phyloP scores from a whole-genome alignment of 2,888 invertebrate species.

The Pristionchus arcanus region DNA sequence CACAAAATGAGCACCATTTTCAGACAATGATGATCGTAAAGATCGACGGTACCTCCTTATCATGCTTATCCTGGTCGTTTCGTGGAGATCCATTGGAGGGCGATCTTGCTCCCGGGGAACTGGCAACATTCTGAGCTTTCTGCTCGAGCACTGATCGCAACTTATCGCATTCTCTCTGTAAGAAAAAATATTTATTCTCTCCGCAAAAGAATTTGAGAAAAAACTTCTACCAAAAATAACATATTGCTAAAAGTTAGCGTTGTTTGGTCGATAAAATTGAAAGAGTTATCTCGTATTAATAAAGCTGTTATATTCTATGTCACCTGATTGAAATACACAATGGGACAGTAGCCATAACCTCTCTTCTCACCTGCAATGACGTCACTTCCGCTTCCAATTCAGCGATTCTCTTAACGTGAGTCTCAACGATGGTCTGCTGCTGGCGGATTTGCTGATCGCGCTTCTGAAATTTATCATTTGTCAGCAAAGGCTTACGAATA shows the following conservation, averaged over 20 bases:
- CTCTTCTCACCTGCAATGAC: conserved; percentile 70
- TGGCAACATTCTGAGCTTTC: conserved; percentile 79
- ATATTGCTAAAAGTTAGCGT: too few relatives aligned
- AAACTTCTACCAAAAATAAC: background rate
- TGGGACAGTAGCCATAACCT: background rate
- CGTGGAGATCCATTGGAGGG: conserved; percentile 55
- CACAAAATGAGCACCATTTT: background rate
- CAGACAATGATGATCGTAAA: background rate
- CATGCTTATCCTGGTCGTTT: conserved; percentile 72
- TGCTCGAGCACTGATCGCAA: conserved; percentile 81
- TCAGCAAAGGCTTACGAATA: background rate
- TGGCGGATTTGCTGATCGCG: conserved; percentile 74
- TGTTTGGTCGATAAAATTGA: background rate
- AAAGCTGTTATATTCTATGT: too few relatives aligned
- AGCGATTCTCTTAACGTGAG: conserved; percentile 79
- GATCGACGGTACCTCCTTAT: background rate
- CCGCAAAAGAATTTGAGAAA: background rate
- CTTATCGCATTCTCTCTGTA: conserved; percentile 80
- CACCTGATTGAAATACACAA: background rate
- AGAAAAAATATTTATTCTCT: background rate
- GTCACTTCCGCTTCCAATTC: conserved; percentile 80
- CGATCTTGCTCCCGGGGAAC: conserved; percentile 57
- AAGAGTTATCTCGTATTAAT: background rate
- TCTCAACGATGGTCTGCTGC: conserved; percentile 77
- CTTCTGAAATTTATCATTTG: conserved; percentile 43